Conservation (phyloP, 1,140 invertebrate species). For the Drosophila neocordata region DNA sequence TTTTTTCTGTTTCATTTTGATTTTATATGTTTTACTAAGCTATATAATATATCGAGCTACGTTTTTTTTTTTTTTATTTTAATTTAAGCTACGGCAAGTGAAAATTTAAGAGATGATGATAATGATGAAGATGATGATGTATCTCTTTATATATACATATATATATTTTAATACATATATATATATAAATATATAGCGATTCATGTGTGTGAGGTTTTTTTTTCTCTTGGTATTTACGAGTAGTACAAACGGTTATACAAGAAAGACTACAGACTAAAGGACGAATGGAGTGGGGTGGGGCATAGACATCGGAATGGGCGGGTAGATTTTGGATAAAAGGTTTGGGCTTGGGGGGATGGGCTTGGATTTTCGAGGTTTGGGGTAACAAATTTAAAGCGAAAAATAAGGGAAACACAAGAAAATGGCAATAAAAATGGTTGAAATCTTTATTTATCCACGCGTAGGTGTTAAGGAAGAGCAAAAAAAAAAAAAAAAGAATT, state of each 20-base stretch:
- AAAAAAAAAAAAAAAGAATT: too few relatives aligned
- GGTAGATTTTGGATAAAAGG: slow-evolving; percentile 3
- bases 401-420: slow-evolving; percentile 23
- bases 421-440: slow-evolving; percentile 16
- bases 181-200: background rate
- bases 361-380: background rate
- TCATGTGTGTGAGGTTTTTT: slow-evolving; percentile 37
- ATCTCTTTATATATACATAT: slow-evolving; percentile 33
- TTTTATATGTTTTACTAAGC: slow-evolving; percentile 38
- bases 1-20: slow-evolving; percentile 7
- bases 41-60: slow-evolving; percentile 36
- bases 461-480: slow-evolving; percentile 3
- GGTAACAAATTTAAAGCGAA: slow-evolving; percentile 7
- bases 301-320: background rate
- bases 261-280: slow-evolving; percentile 56
- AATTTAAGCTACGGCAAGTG: slow-evolving; percentile 37
- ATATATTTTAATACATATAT: slow-evolving; percentile 45
- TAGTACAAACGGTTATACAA: slow-evolving; percentile 48
- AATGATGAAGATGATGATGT: slow-evolving; percentile 28
- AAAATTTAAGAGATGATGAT: slow-evolving; percentile 21
- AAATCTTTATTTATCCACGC: slow-evolving; percentile 13
- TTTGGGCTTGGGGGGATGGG: background rate
- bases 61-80: slow-evolving; percentile 8
- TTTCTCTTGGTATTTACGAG: slow-evolving; percentile 48
- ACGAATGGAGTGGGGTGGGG: too few relatives aligned